phyloP scores from a whole-genome alignment of 2,888 invertebrate genomes.

The Cheilosia urbana region DNA sequence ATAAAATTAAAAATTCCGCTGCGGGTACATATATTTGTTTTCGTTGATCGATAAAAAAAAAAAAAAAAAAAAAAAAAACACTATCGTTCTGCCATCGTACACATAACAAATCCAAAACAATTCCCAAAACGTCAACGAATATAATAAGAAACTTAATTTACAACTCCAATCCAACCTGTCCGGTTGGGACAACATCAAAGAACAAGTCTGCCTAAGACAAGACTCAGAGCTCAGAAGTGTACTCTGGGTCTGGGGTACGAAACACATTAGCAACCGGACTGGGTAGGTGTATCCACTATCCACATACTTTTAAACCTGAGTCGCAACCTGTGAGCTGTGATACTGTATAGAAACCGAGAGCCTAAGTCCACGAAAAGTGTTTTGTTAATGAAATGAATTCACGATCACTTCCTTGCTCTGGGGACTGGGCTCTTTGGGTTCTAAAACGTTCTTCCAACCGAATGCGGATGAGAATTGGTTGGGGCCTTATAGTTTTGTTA shows the following conservation, averaged over 20 bases:
- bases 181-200: conserved; percentile 53
- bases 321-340: neutral
- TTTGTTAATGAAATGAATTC: conserved; percentile 63
- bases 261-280: conserved; percentile 34
- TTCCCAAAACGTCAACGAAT: conserved; percentile 54
- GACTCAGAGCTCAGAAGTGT: neutral
- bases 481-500: conserved; percentile 53
- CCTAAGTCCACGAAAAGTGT: conserved; percentile 24
- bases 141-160: conserved; percentile 65
- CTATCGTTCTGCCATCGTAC: conserved; percentile 14
- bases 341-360: conserved; percentile 35
- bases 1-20: conserved; percentile 2
- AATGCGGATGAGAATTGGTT: conserved; percentile 66
- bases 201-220: conserved; percentile 53
- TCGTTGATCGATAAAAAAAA: conserved; percentile 14
- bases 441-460: conserved; percentile 43
- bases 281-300: conserved; percentile 28
- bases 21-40: conserved; percentile 15
- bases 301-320: neutral
- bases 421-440: conserved; percentile 20
- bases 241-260: conserved; percentile 11
- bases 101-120: conserved; percentile 14
- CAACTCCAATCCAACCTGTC: conserved; percentile 60
- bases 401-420: conserved; percentile 67
- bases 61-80: neutral